Conservation (phyloP, 1,140 invertebrate genomes). For the Halictus rubicundus region DNA sequence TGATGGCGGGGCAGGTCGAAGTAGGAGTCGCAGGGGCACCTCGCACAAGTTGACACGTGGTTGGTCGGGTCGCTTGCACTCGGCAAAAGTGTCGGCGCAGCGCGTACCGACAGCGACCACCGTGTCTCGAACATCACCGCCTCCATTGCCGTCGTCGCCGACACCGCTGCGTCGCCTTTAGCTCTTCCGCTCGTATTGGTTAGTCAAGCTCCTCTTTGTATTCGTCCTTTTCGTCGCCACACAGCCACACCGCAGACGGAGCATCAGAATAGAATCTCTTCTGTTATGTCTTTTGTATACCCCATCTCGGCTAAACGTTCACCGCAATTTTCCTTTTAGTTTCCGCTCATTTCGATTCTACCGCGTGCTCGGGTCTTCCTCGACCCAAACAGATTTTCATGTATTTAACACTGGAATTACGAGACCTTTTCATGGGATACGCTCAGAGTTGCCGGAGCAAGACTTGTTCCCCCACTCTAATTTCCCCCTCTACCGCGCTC, state of each 20-base stretch:
- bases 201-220: constrained; percentile 40
- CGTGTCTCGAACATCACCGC: constrained; percentile 69
- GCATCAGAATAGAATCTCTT: neutral
- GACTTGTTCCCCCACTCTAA: too few species aligned
- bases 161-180: constrained; percentile 48
- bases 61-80: constrained; percentile 71
- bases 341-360: too few species aligned
- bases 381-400: too few species aligned
- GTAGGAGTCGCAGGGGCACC: constrained; percentile 49
- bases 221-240: constrained; percentile 42
- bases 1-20: constrained; percentile 4
- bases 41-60: constrained; percentile 57
- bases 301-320: too few species aligned
- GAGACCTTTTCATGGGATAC: too few species aligned
- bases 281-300: neutral
- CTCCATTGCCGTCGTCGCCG: constrained; percentile 48
- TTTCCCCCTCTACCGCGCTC: too few species aligned
- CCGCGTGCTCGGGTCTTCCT: too few species aligned
- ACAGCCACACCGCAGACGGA: constrained; percentile 23
- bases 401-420: too few species aligned
- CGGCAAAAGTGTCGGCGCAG: constrained; percentile 72
- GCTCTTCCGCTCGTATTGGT: constrained; percentile 57
- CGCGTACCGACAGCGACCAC: constrained; percentile 74
- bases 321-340: too few species aligned
- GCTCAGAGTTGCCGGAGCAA: too few species aligned